Evolutionary conservation across 2,797 vertebrate species (phyloP), one percentile per base, ranked within the genome.

Genomic region (Australoheros facetus): DNA sequence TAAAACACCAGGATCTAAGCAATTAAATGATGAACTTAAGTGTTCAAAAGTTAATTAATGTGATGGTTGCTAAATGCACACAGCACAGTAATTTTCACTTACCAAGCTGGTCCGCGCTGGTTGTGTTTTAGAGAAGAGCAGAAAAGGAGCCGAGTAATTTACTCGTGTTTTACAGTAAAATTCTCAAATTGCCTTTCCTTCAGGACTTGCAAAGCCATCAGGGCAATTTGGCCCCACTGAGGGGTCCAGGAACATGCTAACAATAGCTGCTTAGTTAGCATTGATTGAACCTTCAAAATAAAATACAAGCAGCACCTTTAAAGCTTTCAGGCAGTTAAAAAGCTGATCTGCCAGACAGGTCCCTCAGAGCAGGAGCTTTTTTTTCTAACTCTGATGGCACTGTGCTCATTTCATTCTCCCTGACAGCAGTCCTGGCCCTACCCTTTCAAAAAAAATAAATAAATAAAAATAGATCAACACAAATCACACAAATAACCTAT

Each of bases 21-120:
- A 56, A 72, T 62, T 66, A n/a, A 73, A 70, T 58, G 70, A 73
- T 79, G 62, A 74, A 78, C 66, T 59, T 32, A 51, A 78, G 3
- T 45, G 60, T 73, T 32, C 42, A 78, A 37, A 73, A 58, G 59
- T 76, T 64, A 42, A 56, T 45, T 56, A 73, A 85, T 17, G 59
- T 56, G 58, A 26, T 69, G 57, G 55, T 51, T 51, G 48, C 17
- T 19, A 51, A 51, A 51, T 7, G 45, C 45, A 17, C 13, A 4
- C 28, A 7, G 42, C 17, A 23, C 16, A 13, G 51, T 70, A 5
- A 9, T 32, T 45, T 37, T 57, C 45, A 55, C 53, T 11, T 7
- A 42, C 7, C 28, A 34, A 64, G 19, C 13, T 51, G 19, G 73
- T 37, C n/a, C 14, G 5, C 13, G 39, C 39, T 34, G 32, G 32